Conservation (phyloP, 2,797 vertebrate genomes). For the Spea hammondii region DNA sequence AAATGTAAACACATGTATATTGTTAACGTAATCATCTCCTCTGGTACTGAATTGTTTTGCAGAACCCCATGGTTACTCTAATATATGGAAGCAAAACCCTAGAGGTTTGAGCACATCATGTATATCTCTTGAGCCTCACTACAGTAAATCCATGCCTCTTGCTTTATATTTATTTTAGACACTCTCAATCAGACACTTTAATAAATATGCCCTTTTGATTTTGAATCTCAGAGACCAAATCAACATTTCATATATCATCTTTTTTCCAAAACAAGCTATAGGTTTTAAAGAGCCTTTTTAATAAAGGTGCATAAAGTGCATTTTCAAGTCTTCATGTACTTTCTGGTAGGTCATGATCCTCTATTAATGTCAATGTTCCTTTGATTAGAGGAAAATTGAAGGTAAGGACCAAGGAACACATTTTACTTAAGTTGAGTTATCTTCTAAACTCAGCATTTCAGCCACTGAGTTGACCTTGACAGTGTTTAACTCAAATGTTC, state of each 20-base stretch:
- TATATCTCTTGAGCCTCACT: neutral
- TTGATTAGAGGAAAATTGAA: slow-evolving; percentile 31
- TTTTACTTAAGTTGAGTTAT: slow-evolving; percentile 21
- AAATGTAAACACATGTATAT: too few relatives aligned
- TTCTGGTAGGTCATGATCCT: slow-evolving; percentile 13
- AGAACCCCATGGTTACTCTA: too few relatives aligned
- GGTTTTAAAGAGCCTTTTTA: slow-evolving; percentile 17
- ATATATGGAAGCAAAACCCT: too few relatives aligned
- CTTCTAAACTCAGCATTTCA: slow-evolving; percentile 9
- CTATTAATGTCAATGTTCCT: slow-evolving; percentile 11
- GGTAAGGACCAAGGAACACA: slow-evolving; percentile 11
- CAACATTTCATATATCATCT: neutral
- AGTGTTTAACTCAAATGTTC: neutral
- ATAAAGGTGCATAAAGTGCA: neutral
- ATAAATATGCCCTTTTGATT: neutral
- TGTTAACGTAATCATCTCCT: too few relatives aligned
- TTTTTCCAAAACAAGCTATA: slow-evolving; percentile 4
- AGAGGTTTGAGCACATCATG: too few relatives aligned
- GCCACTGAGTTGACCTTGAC: slow-evolving; percentile 16
- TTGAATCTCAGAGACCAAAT: neutral
- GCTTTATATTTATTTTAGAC: neutral
- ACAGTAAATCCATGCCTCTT: neutral
- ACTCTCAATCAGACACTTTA: neutral
- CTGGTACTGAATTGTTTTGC: too few relatives aligned
- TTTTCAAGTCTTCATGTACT: slow-evolving; percentile 18